Evolutionary conservation across 2,113 vertebrate genomes (phyloP).

Genomic region (Hystrix brachyura): DNA sequence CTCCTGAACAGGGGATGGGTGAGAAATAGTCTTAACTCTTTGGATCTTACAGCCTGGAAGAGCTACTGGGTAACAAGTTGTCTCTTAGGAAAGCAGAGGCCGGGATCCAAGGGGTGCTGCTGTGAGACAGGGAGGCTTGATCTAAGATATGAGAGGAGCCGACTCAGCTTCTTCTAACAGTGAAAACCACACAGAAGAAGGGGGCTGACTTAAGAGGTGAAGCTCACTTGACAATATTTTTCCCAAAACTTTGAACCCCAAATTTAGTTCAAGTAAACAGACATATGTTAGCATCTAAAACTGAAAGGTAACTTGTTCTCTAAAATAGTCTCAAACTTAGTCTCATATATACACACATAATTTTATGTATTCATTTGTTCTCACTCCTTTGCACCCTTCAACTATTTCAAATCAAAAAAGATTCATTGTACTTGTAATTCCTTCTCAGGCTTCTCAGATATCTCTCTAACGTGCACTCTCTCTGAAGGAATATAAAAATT

Average conservation of each 20-base stretch:
- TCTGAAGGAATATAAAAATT: background rate
- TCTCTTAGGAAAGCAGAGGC: background rate
- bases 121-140: background rate
- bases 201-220: background rate
- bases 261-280: background rate
- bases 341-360: background rate
- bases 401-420: background rate
- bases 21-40: background rate
- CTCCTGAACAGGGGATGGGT: background rate
- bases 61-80: background rate
- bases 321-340: constrained; percentile 30
- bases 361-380: background rate
- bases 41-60: too few relatives aligned
- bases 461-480: background rate
- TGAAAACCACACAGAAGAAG: background rate
- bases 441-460: background rate
- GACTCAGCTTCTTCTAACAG: background rate
- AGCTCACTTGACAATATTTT: background rate
- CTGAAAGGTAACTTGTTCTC: background rate
- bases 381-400: constrained; percentile 44
- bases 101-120: background rate
- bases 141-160: background rate
- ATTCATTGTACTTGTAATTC: background rate
- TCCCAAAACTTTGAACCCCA: background rate
- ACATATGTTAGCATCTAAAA: background rate